These are phyloP conservation scores for Megatriorchis doriae DNA, from an alignment of 2,113 vertebrate species.

Conservation along the genomic window DNA sequence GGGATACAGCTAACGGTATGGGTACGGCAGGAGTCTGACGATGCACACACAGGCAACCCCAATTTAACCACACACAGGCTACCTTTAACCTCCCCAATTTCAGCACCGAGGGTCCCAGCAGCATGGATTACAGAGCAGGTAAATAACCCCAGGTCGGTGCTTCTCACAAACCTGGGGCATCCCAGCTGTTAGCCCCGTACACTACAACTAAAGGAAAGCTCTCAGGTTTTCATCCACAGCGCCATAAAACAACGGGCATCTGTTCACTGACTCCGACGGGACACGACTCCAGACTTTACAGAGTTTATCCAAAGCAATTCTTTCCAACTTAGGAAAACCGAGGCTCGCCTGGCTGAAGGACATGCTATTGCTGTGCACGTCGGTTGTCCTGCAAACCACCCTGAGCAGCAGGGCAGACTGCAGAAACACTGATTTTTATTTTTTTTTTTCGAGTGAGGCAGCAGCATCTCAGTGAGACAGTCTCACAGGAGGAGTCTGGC, in stretches of 20 bases:
- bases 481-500: neutral
- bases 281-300: neutral
- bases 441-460: neutral
- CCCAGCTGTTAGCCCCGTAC: fast-evolving
- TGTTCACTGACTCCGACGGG: neutral
- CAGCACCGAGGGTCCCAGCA: neutral
- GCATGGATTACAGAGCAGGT: fast-evolving
- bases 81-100: neutral
- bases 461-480: neutral
- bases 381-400: neutral
- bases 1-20: fast-evolving
- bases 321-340: neutral
- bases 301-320: constrained; percentile 13
- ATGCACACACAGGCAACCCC: neutral
- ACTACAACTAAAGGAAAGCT: neutral
- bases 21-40: neutral
- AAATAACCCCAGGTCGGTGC: fast-evolving
- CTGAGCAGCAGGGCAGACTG: neutral
- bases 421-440: neutral
- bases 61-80: neutral
- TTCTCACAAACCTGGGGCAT: neutral
- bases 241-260: neutral
- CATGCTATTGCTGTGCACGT: neutral
- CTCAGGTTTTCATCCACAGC: neutral
- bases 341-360: neutral